These are phyloP conservation scores for Calvadosia cruxmelitensis DNA, from an alignment of 30 jellyfish, hydroid and myxozoan species.

Conservation along the genomic window DNA sequence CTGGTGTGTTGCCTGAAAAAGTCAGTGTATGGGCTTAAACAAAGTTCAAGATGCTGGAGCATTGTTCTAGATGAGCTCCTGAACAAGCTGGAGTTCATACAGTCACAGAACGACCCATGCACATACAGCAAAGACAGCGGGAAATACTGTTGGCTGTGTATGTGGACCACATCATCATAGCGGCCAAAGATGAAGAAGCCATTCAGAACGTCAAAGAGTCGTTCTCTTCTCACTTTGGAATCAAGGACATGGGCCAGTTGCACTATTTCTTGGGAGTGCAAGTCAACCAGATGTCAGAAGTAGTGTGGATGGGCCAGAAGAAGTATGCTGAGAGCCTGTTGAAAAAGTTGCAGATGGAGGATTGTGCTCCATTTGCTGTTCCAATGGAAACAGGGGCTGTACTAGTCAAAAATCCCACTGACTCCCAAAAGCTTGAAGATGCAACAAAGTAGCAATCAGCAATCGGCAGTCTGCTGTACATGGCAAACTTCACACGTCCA, in stretches of 20 bases:
- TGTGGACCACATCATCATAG: slow-evolving; percentile 30
- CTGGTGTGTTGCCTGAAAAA: no score
- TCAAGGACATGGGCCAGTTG: slow-evolving; percentile 26
- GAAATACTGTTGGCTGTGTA: slow-evolving; percentile 23
- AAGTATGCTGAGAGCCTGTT: background rate
- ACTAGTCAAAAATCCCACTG: slow-evolving; percentile 10
- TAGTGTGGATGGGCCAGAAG: slow-evolving; percentile 30
- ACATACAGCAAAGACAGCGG: no score
- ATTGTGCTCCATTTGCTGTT: slow-evolving; percentile 15
- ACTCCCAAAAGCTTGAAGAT: background rate
- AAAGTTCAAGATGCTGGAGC: slow-evolving; percentile 32
- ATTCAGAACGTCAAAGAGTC: slow-evolving; percentile 3
- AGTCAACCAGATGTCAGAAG: background rate
- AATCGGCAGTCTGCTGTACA: slow-evolving; percentile 22
- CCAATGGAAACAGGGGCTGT: slow-evolving; percentile 18
- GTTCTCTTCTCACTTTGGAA: slow-evolving; percentile 8
- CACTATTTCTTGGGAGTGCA: slow-evolving; percentile 32
- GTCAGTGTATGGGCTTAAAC: slow-evolving; percentile 20
- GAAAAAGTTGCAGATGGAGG: slow-evolving; percentile 21
- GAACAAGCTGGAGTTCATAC: slow-evolving; percentile 17
- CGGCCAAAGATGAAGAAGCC: slow-evolving; percentile 2
- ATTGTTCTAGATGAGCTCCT: slow-evolving; percentile 16
- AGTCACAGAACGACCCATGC: slow-evolving; percentile 9
- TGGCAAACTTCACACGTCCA: slow-evolving; percentile 24
- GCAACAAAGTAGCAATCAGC: slow-evolving; percentile 33